Percentiles rank a stretch among this genome's conserved stretches.
Conservation (phyloP, 2,888 invertebrate genomes). For the Luperina nickerlii region DNA sequence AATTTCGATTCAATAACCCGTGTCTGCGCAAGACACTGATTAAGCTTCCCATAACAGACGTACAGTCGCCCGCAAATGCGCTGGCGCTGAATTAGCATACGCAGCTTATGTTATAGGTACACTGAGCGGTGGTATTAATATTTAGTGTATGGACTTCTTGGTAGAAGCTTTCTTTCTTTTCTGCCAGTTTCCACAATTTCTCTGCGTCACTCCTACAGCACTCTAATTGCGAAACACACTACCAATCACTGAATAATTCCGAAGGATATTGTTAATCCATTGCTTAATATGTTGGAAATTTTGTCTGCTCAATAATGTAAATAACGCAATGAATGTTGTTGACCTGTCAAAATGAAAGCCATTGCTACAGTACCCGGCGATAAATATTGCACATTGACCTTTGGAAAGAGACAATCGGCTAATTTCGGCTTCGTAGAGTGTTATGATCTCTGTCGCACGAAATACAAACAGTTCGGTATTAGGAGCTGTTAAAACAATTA, state of each 20-base stretch:
- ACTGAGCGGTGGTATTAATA: background rate
- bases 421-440: too few species aligned
- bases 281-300: background rate
- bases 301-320: background rate
- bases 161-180: background rate
- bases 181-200: background rate
- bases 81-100: conserved; percentile 60
- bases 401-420: too few species aligned
- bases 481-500: too few species aligned
- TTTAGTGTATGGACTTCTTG: background rate
- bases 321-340: background rate
- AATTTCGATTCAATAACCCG: conserved; percentile 88
- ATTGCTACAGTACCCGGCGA: background rate
- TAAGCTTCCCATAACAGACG: conserved; percentile 82
- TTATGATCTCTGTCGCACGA: too few species aligned
- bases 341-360: background rate
- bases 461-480: too few species aligned
- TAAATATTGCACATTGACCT: too few species aligned
- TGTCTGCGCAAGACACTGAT: conserved; percentile 86
- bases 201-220: background rate
- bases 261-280: background rate
- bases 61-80: conserved; percentile 74
- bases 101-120: background rate
- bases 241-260: background rate
- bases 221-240: background rate